Evolutionary conservation across 2,797 vertebrate species (phyloP).

Genomic region (Enteromius unitaeniatus): DNA sequence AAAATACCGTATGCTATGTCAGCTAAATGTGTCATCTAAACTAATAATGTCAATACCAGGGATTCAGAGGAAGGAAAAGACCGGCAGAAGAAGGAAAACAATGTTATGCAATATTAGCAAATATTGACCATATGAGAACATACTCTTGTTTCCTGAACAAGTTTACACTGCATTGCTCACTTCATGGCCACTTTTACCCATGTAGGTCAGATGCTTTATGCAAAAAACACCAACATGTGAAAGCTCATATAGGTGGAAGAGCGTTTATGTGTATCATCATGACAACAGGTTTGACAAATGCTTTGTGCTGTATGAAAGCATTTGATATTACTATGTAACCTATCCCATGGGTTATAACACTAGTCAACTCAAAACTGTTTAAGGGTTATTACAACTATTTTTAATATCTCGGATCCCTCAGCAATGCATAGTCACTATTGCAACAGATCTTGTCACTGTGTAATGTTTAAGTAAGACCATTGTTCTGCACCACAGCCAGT

Average conservation of each 20-base stretch:
- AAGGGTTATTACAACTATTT: background rate
- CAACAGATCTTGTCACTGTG: background rate
- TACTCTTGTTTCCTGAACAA: background rate
- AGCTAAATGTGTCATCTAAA: background rate
- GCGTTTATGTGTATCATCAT: background rate
- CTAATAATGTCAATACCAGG: background rate
- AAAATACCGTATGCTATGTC: background rate
- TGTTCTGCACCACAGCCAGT: constrained; percentile 20
- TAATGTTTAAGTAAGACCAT: background rate
- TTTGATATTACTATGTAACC: background rate
- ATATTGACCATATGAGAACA: constrained; percentile 7
- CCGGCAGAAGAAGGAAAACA: background rate
- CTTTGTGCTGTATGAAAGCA: background rate
- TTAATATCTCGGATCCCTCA: background rate
- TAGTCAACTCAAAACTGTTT: background rate
- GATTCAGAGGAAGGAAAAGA: too few relatives aligned
- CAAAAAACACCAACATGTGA: background rate
- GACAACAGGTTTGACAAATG: background rate
- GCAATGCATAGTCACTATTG: background rate
- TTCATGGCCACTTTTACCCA: background rate
- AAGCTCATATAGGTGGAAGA: background rate
- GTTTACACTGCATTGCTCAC: constrained; percentile 6
- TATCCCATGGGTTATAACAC: background rate
- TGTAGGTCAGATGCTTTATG: background rate
- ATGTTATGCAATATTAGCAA: background rate